Conservation (phyloP, 2,888 invertebrate genomes). For the Diplolepis rosae region DNA sequence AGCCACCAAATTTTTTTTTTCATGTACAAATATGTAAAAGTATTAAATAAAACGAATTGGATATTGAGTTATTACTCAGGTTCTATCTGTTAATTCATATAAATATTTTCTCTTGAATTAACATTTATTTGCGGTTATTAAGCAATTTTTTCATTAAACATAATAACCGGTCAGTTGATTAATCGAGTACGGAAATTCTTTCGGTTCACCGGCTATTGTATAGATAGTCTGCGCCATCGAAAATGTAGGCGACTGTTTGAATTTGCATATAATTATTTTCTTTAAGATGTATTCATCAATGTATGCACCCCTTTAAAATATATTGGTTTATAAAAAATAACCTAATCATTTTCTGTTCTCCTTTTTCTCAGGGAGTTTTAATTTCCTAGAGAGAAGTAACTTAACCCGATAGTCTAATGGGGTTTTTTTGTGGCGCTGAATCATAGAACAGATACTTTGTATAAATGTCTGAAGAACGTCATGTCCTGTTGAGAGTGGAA, state of each 20-base stretch:
- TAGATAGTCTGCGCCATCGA: too few species aligned
- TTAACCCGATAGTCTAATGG: conserved; percentile 2
- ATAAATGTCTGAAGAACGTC: not conserved
- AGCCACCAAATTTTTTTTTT: too few species aligned
- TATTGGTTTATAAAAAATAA: not conserved
- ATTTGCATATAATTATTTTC: not conserved
- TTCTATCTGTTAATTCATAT: conserved; percentile 21
- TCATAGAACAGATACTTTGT: not conserved
- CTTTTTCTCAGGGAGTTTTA: conserved; percentile 1
- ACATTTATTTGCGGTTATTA: conserved; percentile 22
- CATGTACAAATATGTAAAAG: too few species aligned
- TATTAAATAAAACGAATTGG: conserved; percentile 12
- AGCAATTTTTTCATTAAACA: conserved; percentile 20
- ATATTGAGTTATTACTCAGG: conserved; percentile 14
- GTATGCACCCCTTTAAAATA: not conserved
- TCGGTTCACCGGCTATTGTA: conserved; percentile 22
- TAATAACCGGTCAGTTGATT: conserved; percentile 22
- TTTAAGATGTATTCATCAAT: not conserved
- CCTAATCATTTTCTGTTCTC: not conserved
- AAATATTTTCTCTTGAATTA: conserved; percentile 5
- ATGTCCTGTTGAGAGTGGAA: not conserved
- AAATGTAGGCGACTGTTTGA: too few species aligned
- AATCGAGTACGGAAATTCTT: conserved; percentile 4
- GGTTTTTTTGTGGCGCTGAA: not conserved
- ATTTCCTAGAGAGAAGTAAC: not conserved